Conservation (phyloP, 2,888 invertebrate genomes). For the Ophraella communa region DNA sequence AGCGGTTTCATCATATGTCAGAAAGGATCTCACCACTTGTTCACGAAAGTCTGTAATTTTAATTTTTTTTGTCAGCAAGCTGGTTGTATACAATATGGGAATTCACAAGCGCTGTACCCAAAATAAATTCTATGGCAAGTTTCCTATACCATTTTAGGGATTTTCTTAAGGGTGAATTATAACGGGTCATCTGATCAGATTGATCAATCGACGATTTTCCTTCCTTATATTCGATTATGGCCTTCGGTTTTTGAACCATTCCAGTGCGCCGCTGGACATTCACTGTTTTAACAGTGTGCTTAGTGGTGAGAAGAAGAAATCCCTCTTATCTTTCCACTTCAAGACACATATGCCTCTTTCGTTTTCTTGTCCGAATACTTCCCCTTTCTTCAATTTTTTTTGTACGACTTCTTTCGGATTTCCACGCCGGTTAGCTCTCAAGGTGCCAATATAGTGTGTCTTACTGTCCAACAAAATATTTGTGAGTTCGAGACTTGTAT, state of each 20-base stretch:
- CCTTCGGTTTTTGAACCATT: slow-evolving; percentile 24
- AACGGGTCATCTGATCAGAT: slow-evolving; percentile 42
- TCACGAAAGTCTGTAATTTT: slow-evolving; percentile 19
- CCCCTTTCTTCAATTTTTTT: too few relatives aligned
- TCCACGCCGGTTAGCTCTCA: slow-evolving; percentile 30
- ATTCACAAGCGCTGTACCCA: too few relatives aligned
- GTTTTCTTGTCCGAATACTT: too few relatives aligned
- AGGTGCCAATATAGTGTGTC: slow-evolving; percentile 30
- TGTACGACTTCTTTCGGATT: too few relatives aligned
- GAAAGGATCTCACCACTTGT: too few relatives aligned
- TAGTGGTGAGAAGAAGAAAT: slow-evolving; percentile 47
- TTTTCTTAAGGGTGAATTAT: slow-evolving; percentile 40
- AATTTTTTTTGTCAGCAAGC: slow-evolving; percentile 4
- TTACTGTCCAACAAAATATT: slow-evolving; percentile 22
- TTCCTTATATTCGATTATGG: slow-evolving; percentile 41
- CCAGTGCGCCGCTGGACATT: slow-evolving; percentile 32
- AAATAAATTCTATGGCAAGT: slow-evolving; percentile 39
- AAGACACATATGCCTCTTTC: too few relatives aligned
- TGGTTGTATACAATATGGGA: too few relatives aligned
- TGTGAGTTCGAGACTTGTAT: slow-evolving; percentile 32
- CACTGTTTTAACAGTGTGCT: slow-evolving; percentile 40
- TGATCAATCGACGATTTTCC: slow-evolving; percentile 45
- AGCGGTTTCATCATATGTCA: too few relatives aligned
- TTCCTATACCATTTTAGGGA: slow-evolving; percentile 44
- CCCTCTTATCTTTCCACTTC: slow-evolving; percentile 50